Conservation (phyloP, 2,888 invertebrate genomes). For the Cantharis nigra region DNA sequence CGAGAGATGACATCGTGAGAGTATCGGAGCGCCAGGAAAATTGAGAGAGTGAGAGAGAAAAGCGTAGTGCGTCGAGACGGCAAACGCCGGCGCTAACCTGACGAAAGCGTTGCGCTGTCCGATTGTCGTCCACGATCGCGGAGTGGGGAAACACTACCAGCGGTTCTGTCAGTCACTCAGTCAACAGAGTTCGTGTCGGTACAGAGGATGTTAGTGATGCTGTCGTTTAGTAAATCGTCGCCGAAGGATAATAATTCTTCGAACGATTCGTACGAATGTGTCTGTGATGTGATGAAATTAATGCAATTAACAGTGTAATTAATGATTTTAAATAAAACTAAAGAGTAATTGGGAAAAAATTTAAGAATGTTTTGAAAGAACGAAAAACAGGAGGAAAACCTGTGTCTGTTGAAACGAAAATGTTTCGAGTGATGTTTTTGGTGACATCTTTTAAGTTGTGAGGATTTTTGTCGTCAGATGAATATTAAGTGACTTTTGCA, state of each 20-base stretch:
- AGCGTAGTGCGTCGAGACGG: constrained; percentile 40
- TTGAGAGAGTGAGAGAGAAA: constrained; percentile 28
- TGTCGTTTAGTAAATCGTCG: constrained; percentile 28
- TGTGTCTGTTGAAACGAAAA: constrained; percentile 7
- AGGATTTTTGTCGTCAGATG: background rate
- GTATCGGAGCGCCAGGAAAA: constrained; percentile 29
- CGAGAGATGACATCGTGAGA: constrained; percentile 55
- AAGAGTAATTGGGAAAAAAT: background rate
- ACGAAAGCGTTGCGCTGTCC: constrained; percentile 52
- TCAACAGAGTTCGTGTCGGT: constrained; percentile 53
- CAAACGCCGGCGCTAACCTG: constrained; percentile 54
- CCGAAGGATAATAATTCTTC: constrained; percentile 12
- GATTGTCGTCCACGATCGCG: constrained; percentile 35
- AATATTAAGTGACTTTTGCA: constrained; percentile 26
- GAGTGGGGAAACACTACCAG: constrained; percentile 49
- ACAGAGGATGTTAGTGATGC: constrained; percentile 48
- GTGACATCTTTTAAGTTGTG: constrained; percentile 6
- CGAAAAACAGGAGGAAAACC: background rate
- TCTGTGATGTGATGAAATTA: constrained; percentile 24
- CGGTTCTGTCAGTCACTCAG: constrained; percentile 57
- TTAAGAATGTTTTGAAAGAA: background rate
- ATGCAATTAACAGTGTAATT: background rate
- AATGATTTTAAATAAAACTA: background rate
- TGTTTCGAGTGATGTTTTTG: background rate
- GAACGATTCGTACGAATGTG: constrained; percentile 6